Percentiles rank a stretch among this genome's conserved stretches.
Conservation (phyloP, 2,797 vertebrate genomes). For the Falco biarmicus region DNA sequence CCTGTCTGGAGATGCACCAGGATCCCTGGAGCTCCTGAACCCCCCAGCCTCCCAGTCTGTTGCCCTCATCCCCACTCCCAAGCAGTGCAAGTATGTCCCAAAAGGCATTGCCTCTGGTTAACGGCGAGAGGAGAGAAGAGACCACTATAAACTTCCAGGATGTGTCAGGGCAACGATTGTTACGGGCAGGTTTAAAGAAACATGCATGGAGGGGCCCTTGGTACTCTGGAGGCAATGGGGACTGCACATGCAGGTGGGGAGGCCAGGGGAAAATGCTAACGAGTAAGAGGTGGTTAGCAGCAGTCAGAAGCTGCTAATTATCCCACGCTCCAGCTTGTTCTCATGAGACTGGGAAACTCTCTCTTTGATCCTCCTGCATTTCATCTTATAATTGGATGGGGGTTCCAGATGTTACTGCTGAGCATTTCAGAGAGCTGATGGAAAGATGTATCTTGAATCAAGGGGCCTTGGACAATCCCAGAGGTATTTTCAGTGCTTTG, state of each 20-base stretch:
- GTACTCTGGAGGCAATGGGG: not conserved
- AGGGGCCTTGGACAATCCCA: not conserved
- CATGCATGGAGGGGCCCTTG: not conserved
- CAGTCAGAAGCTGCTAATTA: constrained; percentile 41
- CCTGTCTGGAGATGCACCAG: not conserved
- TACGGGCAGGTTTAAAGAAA: not conserved
- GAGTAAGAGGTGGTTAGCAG: not conserved
- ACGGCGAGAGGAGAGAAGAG: not conserved
- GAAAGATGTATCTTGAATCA: not conserved
- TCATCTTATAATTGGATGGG: constrained; percentile 16
- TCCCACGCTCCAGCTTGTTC: constrained; percentile 30
- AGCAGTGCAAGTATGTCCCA: not conserved
- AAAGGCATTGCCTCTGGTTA: not conserved
- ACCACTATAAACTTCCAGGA: not conserved
- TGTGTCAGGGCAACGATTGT: not conserved
- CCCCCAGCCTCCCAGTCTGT: not conserved
- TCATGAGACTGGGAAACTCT: not conserved
- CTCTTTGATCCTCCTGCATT: constrained; percentile 53
- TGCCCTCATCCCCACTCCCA: not conserved
- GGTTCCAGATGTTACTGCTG: not conserved
- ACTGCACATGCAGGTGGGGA: not conserved
- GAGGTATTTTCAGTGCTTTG: not conserved
- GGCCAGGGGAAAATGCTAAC: not conserved
- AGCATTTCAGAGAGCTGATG: not conserved
- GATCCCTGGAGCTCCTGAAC: not conserved